Percentiles rank a stretch among this genome's conserved stretches.
phyloP scores from a whole-genome alignment of 2,888 invertebrate species.

The Cheilosia grossa region DNA sequence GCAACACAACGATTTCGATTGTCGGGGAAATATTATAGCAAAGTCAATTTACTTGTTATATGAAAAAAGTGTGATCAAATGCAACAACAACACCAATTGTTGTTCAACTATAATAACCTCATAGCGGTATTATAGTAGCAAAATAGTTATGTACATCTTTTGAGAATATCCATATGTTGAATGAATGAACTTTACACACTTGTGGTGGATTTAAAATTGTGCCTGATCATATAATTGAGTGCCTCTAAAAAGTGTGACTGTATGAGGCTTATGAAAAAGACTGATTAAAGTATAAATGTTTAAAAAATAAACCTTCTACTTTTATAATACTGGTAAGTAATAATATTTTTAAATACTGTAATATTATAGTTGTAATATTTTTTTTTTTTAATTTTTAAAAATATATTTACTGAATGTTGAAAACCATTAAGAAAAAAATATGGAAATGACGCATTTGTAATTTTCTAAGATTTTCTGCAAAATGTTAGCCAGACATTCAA shows the following conservation, averaged over 20 bases:
- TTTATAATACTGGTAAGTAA: conserved; percentile 53
- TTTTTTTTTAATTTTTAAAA: conserved; percentile 19
- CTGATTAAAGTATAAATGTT: conserved; percentile 18
- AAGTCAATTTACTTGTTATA: no score
- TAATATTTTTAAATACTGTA: conserved; percentile 10
- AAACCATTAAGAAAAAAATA: not conserved
- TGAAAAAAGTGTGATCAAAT: no score
- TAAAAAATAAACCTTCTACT: conserved; percentile 21
- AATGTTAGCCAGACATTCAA: not conserved
- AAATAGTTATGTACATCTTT: no score
- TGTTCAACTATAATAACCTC: no score
- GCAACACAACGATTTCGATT: no score
- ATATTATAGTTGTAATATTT: conserved; percentile 17
- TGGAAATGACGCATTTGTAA: conserved; percentile 17
- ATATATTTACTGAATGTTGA: conserved; percentile 23
- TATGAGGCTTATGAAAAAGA: conserved; percentile 10
- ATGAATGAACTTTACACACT: not conserved
- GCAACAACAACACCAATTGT: no score
- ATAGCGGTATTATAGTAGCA: no score
- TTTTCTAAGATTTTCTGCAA: not conserved
- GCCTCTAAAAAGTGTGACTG: not conserved
- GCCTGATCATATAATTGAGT: not conserved
- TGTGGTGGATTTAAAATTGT: conserved; percentile 6
- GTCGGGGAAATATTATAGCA: no score
- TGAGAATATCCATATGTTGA: no score